phyloP scores from a whole-genome alignment of 2,113 vertebrate genomes.

The Lynx canadensis region DNA sequence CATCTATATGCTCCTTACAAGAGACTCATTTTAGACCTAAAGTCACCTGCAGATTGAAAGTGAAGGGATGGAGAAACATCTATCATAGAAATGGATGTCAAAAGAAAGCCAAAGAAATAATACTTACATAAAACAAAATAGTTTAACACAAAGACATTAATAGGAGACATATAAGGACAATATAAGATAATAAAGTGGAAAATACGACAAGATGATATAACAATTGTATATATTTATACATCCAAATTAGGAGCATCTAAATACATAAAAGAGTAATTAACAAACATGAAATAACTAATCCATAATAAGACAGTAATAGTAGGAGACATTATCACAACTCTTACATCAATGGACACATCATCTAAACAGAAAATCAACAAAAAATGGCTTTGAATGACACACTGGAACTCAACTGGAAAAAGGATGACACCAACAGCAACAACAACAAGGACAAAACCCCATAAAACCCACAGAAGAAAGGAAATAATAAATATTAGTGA shows the following conservation, averaged over 20 bases:
- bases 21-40: not conserved
- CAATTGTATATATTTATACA: not conserved
- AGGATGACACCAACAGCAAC: not conserved
- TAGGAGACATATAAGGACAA: not conserved
- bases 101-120: not conserved
- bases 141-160: not conserved
- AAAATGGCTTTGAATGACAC: not conserved
- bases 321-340: not conserved
- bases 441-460: not conserved
- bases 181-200: not conserved
- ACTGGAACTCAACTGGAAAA: not conserved
- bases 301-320: not conserved
- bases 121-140: not conserved
- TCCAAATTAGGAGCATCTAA: not conserved
- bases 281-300: not conserved
- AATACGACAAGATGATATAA: not conserved
- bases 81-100: not conserved
- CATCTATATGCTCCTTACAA: not conserved
- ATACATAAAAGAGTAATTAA: not conserved
- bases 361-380: not conserved
- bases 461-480: not conserved
- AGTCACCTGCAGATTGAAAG: not conserved
- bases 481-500: not conserved
- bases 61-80: not conserved
- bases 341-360: not conserved